phyloP scores from a whole-genome alignment of 1,140 invertebrate species.

The Caligus rogercresseyi region DNA sequence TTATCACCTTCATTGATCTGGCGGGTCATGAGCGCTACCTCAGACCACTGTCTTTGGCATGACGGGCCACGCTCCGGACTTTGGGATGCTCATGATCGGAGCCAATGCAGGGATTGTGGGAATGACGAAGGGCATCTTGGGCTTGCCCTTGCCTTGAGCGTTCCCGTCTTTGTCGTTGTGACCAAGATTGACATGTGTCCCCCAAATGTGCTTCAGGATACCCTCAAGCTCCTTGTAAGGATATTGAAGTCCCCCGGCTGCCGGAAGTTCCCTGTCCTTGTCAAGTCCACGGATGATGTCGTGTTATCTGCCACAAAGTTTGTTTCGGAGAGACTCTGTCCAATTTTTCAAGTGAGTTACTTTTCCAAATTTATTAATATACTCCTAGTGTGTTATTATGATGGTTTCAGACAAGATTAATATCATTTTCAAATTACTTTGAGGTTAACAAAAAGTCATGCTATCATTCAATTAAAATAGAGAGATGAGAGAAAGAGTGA shows the following conservation, averaged over 20 bases:
- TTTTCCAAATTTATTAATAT: no score
- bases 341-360: conserved; percentile 69
- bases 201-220: conserved; percentile 76
- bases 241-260: conserved; percentile 94
- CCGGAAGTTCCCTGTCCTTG: conserved; percentile 90
- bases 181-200: conserved; percentile 99
- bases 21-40: conserved; percentile 97
- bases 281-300: conserved; percentile 85
- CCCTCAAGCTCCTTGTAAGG: conserved; percentile 71
- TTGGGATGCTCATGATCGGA: conserved; percentile 93
- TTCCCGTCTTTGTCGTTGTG: conserved; percentile 98
- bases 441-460: no score
- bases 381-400: no score
- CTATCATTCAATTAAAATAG: no score
- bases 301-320: conserved; percentile 98
- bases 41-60: conserved; percentile 96
- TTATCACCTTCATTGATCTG: conserved; percentile 97
- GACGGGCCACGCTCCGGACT: conserved; percentile 97
- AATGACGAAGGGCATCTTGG: conserved; percentile 98
- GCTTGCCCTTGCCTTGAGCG: conserved; percentile 83
- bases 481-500: no score
- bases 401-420: no score
- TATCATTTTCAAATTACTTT: no score
- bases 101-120: conserved; percentile 96
- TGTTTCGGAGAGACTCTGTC: conserved; percentile 93